Percentiles rank a stretch among this genome's conserved stretches.
These are phyloP conservation scores for Macrocentrus cingulum DNA, from an alignment of 1,140 invertebrate species.

Conservation along the genomic window DNA sequence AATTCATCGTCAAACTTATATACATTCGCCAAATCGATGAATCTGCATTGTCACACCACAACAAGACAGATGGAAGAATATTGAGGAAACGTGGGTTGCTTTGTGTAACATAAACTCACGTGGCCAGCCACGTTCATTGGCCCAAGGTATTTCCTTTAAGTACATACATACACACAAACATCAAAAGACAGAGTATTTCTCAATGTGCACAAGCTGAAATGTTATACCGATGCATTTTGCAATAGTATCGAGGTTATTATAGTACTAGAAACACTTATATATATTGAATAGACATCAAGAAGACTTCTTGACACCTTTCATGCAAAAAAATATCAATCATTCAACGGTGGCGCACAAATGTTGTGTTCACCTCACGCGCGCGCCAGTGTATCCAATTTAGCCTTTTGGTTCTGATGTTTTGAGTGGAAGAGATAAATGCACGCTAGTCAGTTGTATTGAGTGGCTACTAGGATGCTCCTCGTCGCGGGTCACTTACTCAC, in stretches of 20 bases:
- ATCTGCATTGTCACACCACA: not conserved
- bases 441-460: no score
- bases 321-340: not conserved
- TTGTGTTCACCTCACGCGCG: no score
- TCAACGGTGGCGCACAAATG: no score
- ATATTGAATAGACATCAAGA: not conserved
- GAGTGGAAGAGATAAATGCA: no score
- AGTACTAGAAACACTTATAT: not conserved
- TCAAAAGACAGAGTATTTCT: not conserved
- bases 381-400: no score
- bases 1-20: no score
- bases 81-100: not conserved
- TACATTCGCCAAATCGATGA: no score
- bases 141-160: not conserved
- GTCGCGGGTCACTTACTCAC: not conserved
- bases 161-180: not conserved
- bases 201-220: not conserved
- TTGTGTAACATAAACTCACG: not conserved
- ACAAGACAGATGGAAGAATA: not conserved
- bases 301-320: not conserved
- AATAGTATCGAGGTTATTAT: not conserved
- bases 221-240: not conserved
- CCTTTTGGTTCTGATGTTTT: no score
- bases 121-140: constrained; percentile 12
- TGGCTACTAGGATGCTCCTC: no score